Evolutionary conservation across 2,797 vertebrate genomes (phyloP).

Genomic region (Pangasius macronema): DNA sequence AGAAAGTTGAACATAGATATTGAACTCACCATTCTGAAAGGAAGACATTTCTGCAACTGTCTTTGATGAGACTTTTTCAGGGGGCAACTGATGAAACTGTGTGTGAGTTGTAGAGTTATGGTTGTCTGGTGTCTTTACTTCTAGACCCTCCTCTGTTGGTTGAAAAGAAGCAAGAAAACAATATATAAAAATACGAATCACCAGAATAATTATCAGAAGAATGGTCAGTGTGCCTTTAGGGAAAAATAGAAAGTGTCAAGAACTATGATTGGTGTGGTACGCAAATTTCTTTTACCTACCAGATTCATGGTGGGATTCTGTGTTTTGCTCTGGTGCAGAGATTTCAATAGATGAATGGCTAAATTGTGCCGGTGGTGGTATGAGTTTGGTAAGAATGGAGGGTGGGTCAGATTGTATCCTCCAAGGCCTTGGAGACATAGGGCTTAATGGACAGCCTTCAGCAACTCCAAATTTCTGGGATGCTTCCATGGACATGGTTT

Average conservation of each 20-base stretch:
- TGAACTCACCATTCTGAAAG: slow-evolving; percentile 4
- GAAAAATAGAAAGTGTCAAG: background rate
- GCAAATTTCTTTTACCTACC: background rate
- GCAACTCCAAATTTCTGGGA: slow-evolving; percentile 12
- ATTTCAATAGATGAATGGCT: slow-evolving; percentile 44
- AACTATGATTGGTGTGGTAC: background rate
- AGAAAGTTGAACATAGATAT: background rate
- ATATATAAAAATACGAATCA: background rate
- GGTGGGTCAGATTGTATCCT: slow-evolving; percentile 23
- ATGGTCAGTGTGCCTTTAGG: background rate
- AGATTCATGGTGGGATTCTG: background rate
- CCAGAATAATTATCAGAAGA: background rate
- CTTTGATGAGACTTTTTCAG: slow-evolving; percentile 1
- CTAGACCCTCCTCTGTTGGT: background rate
- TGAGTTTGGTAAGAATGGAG: slow-evolving; percentile 23
- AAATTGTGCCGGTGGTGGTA: slow-evolving; percentile 37
- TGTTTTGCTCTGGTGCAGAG: background rate
- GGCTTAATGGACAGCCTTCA: slow-evolving; percentile 8
- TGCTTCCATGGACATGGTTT: background rate
- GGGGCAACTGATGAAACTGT: background rate
- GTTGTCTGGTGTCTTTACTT: background rate
- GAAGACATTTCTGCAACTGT: background rate
- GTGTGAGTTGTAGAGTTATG: background rate
- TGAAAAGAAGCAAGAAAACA: background rate
- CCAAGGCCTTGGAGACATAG: slow-evolving; percentile 15